Base-by-base conservation (phyloP, 2,113 vertebrate species). In the Oenanthe oenanthe region DNA sequence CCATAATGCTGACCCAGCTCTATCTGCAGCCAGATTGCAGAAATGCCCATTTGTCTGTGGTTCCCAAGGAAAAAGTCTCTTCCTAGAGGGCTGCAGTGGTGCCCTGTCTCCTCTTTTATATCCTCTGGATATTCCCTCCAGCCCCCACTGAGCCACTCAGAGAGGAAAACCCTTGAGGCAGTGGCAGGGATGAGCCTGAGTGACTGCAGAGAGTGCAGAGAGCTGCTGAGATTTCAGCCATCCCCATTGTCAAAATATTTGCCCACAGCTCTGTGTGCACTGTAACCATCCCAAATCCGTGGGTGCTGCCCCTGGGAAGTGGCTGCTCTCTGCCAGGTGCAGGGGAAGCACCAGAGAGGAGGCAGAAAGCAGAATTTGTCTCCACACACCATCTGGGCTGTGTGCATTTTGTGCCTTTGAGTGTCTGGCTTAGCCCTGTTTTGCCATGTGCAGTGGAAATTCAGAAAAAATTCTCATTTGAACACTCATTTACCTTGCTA, bases 311-410 rank as follows among this genome's bases (percentile, higher is more conserved):
- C 66, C 66, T 2, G 2, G 50, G 2, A 31, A 72, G 68, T 0
- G 28, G 53, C 17, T 53, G 70, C 25, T 78, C 21, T 2, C 2
- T 18, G 71, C 45, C 58, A 78, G 45, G 43, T 24, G 21, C 32
- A 7, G 11, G 10, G 17, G 78, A 68, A 87, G 21, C 43, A 43
- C 32, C 50, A 70, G 43, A 7, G 61, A 66, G 0, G 7, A 87
- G 73, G 67, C 62, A 92, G 36, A 53, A 81, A 79, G 82, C 71
- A 78, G 76, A 62, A 86, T 21, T n/a, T 75, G 36, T 16, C 48
- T 65, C 74, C 79, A 62, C 3, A 1, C 51, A 60, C 84, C 87
- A 65, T 75, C 62, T 79, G 88, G 73, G 40, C 61, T 72, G 6
- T 21, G 48, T 34, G 72, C 18, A 10, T 80, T 80, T 60, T 75